phyloP scores from a whole-genome alignment of 2,888 invertebrate species.

The Carcina quercana region DNA sequence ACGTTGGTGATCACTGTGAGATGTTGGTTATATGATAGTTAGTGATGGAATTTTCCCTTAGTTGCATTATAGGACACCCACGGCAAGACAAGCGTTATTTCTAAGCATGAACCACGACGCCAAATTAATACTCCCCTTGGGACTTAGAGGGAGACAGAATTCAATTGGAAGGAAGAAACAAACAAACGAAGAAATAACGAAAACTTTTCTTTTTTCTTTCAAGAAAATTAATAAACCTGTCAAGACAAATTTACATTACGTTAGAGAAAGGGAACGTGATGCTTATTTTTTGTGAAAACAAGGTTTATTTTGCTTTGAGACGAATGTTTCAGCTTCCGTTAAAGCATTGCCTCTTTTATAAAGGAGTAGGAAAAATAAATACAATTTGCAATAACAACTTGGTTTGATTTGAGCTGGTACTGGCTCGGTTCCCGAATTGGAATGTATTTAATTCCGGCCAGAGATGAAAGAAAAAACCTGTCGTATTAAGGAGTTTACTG shows the following conservation, averaged over 20 bases:
- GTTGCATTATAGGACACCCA: too few species aligned
- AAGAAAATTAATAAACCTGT: conserved; percentile 53
- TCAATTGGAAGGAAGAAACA: conserved; percentile 5
- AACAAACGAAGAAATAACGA: conserved; percentile 25
- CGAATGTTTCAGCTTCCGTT: conserved; percentile 23
- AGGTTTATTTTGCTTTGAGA: background rate
- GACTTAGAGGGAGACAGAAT: too few species aligned
- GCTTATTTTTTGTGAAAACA: background rate
- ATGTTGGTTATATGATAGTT: too few species aligned
- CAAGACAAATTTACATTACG: conserved; percentile 18
- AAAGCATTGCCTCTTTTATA: conserved; percentile 43
- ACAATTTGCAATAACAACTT: conserved; percentile 58
- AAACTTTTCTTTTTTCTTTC: conserved; percentile 16
- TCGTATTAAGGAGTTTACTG: too few species aligned
- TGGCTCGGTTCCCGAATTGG: too few species aligned
- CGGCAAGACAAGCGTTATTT: too few species aligned
- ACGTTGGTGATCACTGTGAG: too few species aligned
- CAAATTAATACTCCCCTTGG: too few species aligned
- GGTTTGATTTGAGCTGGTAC: conserved; percentile 40
- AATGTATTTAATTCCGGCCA: too few species aligned
- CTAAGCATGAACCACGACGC: too few species aligned
- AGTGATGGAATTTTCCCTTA: too few species aligned
- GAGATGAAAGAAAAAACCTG: background rate
- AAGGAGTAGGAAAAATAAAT: conserved; percentile 47
- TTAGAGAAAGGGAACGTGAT: background rate